Evolutionary conservation across 2,888 invertebrate genomes (phyloP).

Genomic region (Acleris literana): DNA sequence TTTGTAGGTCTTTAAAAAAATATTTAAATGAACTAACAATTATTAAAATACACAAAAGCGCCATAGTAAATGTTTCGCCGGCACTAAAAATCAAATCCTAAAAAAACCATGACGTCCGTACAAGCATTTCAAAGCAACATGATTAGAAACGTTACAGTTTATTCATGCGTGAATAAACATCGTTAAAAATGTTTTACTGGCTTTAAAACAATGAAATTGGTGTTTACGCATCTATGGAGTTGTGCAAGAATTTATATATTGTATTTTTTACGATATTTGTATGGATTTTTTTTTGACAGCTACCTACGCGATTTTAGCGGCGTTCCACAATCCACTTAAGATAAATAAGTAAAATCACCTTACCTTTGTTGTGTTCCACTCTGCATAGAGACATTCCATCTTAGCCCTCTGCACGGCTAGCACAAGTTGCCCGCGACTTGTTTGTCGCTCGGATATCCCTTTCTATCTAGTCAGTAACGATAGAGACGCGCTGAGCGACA

Average conservation of each 20-base stretch:
- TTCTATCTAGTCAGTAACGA: too few relatives aligned
- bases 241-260: neutral
- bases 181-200: constrained; percentile 2
- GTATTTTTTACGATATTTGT: neutral
- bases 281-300: neutral
- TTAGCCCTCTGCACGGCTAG: too few relatives aligned
- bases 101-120: neutral
- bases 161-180: neutral
- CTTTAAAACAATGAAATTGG: neutral
- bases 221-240: neutral
- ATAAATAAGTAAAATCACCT: too few relatives aligned
- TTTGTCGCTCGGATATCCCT: too few relatives aligned
- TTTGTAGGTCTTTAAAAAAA: too few relatives aligned
- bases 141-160: constrained; percentile 4
- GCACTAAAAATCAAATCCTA: neutral
- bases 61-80: neutral
- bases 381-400: too few relatives aligned
- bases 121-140: constrained; percentile 8
- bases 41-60: neutral
- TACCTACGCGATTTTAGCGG: too few relatives aligned
- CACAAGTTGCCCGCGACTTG: too few relatives aligned
- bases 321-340: too few relatives aligned
- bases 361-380: too few relatives aligned
- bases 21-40: too few relatives aligned
- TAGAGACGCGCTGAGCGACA: too few relatives aligned